Evolutionary conservation across 37 sponge, comb jelly and placozoan genomes (phyloP), one percentile per base, ranked within the genome.

Genomic region (Chondrilla cf. caribensis): DNA sequence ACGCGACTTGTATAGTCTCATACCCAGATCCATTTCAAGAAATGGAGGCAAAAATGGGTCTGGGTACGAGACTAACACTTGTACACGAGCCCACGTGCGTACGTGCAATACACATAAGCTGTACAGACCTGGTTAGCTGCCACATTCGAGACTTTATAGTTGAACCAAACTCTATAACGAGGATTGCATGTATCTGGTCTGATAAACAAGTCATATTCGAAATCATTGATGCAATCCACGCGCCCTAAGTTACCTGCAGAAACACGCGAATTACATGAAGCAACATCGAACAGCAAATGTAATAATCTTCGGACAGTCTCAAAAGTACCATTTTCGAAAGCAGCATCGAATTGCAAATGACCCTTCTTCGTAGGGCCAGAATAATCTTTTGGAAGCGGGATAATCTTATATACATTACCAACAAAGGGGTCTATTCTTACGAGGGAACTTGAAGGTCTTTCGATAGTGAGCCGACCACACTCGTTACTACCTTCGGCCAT

Each of bases 171-270:
- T 36, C 92, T 58, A 58, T 79, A 95, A 76, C 86, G 76, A 21
- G 96, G 92, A 66, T 98, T 98, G 76, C 98, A 95, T 6, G 95
- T 95, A 82, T 98, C 98, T 62, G 96, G 94, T 57, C 98, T 44
- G 51, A 98, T 88, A 62, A 88, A 95, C 28, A 98, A 78, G 58
- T 97, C 98, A 73, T 97, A 97, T 58, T 97, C 98, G 70, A 86
- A 90, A 47, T 90, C 94, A 62, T 79, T 91, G 39, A 98, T 86
- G 82, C 73, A 87, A 84, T 98, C 96, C 57, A 95, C 98, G 32
- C 90, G 58, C 0, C 93, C 93, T 32, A 95, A 80, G 65, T 98
- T 98, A 40, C 98, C 98, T 91, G 22, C 0, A 40, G 7, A n/a
- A 18, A n/a, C n/a, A n/a, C 11, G 57, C 11, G 57, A 54, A 54